These are phyloP conservation scores for Synchiropus splendidus DNA, from an alignment of 2,113 vertebrate species.

Conservation along the genomic window DNA sequence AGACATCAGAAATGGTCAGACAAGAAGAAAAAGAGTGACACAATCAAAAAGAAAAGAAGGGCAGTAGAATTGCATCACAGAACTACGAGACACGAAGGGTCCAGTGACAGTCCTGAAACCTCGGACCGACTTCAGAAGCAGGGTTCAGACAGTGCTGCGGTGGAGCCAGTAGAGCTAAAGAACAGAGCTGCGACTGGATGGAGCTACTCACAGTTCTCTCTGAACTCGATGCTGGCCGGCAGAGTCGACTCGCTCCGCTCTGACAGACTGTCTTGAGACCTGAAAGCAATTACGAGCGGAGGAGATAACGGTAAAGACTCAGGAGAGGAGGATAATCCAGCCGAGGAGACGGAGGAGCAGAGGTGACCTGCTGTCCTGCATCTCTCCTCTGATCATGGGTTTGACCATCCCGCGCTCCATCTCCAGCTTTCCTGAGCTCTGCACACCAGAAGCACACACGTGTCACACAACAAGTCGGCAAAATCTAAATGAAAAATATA, in stretches of 20 bases:
- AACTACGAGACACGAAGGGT: too few species aligned
- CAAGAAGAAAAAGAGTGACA: too few species aligned
- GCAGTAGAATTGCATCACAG: too few species aligned
- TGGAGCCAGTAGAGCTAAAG: too few species aligned
- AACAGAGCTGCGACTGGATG: background rate
- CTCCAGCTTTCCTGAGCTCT: constrained; percentile 87
- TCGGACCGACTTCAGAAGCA: too few species aligned
- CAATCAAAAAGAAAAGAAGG: too few species aligned
- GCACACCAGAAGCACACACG: constrained; percentile 13
- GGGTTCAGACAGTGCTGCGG: too few species aligned
- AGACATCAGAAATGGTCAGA: too few species aligned
- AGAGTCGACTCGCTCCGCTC: constrained; percentile 74
- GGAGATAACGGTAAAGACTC: background rate
- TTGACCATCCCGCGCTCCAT: constrained; percentile 89
- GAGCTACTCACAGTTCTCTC: constrained; percentile 87
- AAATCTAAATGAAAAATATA: too few species aligned
- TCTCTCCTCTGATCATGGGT: constrained; percentile 82
- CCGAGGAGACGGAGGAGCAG: background rate
- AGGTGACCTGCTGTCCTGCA: constrained; percentile 79
- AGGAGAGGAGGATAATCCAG: background rate
- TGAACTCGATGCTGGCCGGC: constrained; percentile 92
- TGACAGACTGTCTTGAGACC: constrained; percentile 75
- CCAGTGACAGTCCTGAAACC: too few species aligned
- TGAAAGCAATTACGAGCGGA: constrained; percentile 43
- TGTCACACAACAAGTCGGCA: too few species aligned